phyloP scores from a whole-genome alignment of 2,888 invertebrate genomes.

The Pyrrhosoma nymphula region DNA sequence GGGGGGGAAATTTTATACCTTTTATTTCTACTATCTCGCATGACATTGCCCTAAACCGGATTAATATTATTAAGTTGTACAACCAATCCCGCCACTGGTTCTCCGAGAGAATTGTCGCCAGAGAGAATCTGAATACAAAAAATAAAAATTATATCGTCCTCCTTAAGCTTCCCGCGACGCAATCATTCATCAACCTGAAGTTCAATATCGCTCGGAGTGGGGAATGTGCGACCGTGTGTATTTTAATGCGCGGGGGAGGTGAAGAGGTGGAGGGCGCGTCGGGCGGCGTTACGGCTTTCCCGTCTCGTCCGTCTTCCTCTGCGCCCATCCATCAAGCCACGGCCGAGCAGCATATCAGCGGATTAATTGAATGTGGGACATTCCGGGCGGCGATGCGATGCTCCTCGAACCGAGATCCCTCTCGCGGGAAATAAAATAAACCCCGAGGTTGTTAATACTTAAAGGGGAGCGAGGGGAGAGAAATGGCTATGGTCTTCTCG shows the following conservation, averaged over 20 bases:
- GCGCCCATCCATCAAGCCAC: neutral
- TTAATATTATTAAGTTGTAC: neutral
- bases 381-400: neutral
- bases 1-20: neutral
- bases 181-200: neutral
- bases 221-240: neutral
- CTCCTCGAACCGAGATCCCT: neutral
- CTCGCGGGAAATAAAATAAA: conserved; percentile 1
- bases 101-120: neutral
- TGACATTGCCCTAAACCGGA: neutral
- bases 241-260: neutral
- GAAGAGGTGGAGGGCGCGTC: too few relatives aligned
- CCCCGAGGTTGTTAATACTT: neutral
- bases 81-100: neutral
- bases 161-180: neutral
- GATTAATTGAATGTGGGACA: neutral
- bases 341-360: neutral
- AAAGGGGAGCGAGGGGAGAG: neutral
- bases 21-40: neutral
- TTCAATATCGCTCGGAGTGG: neutral
- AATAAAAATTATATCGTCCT: neutral
- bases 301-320: neutral
- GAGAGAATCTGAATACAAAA: neutral
- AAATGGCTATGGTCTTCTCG: too few relatives aligned
- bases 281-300: too few relatives aligned